Percentiles rank a stretch among this genome's conserved stretches.
Conservation (phyloP, 2,888 invertebrate genomes). For the Unio pictorum region DNA sequence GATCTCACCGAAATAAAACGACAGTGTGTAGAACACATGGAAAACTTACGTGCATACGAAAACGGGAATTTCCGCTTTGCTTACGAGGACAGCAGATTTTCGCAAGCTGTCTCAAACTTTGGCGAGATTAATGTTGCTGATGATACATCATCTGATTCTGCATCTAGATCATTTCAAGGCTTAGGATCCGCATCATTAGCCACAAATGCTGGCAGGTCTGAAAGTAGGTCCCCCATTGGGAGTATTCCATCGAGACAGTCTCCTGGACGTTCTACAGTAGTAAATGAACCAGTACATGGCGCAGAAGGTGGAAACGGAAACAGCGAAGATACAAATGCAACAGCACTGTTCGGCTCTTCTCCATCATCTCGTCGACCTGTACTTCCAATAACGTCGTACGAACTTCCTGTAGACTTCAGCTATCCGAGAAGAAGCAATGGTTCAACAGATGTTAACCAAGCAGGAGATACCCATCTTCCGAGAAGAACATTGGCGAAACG, state of each 20-base stretch:
- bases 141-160: background rate
- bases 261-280: background rate
- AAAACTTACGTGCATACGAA: slow-evolving; percentile 55
- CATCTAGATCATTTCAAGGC: background rate
- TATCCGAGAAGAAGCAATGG: slow-evolving; percentile 25
- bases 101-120: slow-evolving; percentile 56
- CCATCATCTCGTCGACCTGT: slow-evolving; percentile 7
- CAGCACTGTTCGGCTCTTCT: background rate
- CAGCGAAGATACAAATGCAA: background rate
- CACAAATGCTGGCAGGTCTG: background rate
- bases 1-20: slow-evolving; percentile 55
- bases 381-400: slow-evolving; percentile 26
- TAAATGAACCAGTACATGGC: background rate
- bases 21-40: slow-evolving; percentile 59
- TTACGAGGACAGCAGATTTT: slow-evolving; percentile 58
- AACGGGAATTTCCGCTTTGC: slow-evolving; percentile 85
- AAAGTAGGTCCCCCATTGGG: background rate
- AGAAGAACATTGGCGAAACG: slow-evolving; percentile 39
- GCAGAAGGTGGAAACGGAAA: slow-evolving; percentile 1
- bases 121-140: slow-evolving; percentile 43
- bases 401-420: slow-evolving; percentile 29
- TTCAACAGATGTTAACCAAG: slow-evolving; percentile 21
- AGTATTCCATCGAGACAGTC: background rate
- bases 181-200: background rate
- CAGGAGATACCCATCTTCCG: slow-evolving; percentile 2